These are phyloP conservation scores for Coccyzus lansbergi DNA, from an alignment of 2,797 vertebrate genomes.

Conservation along the genomic window DNA sequence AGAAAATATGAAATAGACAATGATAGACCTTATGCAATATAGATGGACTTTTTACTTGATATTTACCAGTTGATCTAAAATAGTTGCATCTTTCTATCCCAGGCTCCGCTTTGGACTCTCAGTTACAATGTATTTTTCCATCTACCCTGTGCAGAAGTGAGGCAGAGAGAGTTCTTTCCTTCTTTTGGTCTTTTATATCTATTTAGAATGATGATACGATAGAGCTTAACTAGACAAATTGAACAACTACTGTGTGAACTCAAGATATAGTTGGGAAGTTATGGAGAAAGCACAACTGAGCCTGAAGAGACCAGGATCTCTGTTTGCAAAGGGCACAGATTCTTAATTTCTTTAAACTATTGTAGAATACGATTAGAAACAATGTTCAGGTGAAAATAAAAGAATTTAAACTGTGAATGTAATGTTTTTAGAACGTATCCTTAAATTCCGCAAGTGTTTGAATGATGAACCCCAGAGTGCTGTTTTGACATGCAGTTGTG, in stretches of 20 bases:
- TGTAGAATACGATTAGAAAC: background rate
- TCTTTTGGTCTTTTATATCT: background rate
- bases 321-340: background rate
- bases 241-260: background rate
- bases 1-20: background rate
- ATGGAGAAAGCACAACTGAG: background rate
- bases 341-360: background rate
- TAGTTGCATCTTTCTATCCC: background rate
- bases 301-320: background rate
- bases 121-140: background rate
- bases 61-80: background rate
- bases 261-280: background rate
- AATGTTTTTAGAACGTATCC: background rate
- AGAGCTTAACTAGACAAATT: background rate
- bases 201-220: background rate
- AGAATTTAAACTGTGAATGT: background rate
- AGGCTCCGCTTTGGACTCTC: background rate
- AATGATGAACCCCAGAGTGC: background rate
- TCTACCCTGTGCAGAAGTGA: background rate
- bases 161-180: background rate
- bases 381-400: background rate
- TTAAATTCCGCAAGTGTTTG: background rate
- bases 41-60: background rate
- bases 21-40: background rate
- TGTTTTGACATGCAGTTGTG: background rate